Percentiles rank a stretch among this genome's conserved stretches.
phyloP scores from a whole-genome alignment of 2,797 vertebrate species.

The Loriculus beryllinus region DNA sequence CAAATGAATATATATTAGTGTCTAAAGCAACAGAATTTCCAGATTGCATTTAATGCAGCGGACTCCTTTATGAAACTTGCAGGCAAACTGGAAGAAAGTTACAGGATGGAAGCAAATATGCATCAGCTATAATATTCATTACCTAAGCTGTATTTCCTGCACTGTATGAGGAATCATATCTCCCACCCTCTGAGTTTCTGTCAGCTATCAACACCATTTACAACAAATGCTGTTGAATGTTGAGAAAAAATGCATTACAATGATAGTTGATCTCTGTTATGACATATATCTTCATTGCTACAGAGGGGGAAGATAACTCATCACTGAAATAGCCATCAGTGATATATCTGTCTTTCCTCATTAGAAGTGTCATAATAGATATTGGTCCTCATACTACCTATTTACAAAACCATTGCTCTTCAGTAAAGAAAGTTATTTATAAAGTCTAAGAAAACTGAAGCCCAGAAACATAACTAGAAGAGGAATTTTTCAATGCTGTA shows the following conservation, averaged over 20 bases:
- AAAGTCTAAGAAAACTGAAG: not conserved
- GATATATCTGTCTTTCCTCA: slow-evolving; percentile 26
- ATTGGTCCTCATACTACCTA: not conserved
- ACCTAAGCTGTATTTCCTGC: not conserved
- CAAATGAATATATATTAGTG: not conserved
- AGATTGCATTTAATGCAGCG: not conserved
- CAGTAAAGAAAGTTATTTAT: not conserved
- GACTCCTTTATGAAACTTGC: not conserved
- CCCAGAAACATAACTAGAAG: not conserved
- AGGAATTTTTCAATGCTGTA: not conserved
- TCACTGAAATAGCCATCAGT: slow-evolving; percentile 49
- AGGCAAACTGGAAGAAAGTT: not conserved
- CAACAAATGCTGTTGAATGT: not conserved
- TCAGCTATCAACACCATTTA: slow-evolving; percentile 59
- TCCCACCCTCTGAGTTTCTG: slow-evolving; percentile 48
- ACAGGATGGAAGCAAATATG: not conserved
- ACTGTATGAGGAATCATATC: not conserved
- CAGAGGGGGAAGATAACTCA: slow-evolving; percentile 36
- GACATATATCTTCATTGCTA: slow-evolving; percentile 66
- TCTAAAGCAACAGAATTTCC: not conserved
- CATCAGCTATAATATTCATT: not conserved
- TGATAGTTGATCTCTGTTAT: slow-evolving; percentile 69
- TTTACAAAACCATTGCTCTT: slow-evolving; percentile 9
- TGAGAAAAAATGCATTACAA: slow-evolving; percentile 51
- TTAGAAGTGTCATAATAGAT: slow-evolving; percentile 65